These are phyloP conservation scores for Chymomyza procnemis DNA, from an alignment of 2,888 invertebrate species.

Conservation along the genomic window DNA sequence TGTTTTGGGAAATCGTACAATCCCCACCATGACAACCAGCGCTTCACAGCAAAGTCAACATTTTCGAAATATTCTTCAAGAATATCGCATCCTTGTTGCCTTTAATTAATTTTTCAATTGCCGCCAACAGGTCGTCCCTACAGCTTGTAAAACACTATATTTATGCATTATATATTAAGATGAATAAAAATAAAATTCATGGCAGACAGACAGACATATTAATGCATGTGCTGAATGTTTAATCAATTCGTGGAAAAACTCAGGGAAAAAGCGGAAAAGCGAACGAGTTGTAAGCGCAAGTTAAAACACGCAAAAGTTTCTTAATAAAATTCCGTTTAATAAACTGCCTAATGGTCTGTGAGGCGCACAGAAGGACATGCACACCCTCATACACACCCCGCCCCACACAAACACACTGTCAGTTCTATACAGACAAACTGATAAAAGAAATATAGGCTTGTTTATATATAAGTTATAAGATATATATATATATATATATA, in stretches of 20 bases:
- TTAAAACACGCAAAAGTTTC: conserved; percentile 44
- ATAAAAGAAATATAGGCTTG: neutral
- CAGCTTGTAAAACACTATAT: no score
- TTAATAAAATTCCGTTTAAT: conserved; percentile 53
- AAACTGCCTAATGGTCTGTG: conserved; percentile 35
- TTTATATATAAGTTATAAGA: conserved; percentile 17
- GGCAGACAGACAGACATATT: conserved; percentile 11
- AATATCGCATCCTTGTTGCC: no score
- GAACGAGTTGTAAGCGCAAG: neutral
- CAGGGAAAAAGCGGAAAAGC: neutral
- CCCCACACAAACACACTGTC: conserved; percentile 7
- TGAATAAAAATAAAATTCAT: conserved; percentile 7
- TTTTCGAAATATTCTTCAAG: no score
- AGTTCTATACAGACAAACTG: conserved; percentile 12
- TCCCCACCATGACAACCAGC: no score
- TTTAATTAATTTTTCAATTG: no score
- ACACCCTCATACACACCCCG: conserved; percentile 4
- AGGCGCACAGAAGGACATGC: neutral
- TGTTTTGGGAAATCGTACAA: no score
- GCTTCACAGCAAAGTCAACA: no score
- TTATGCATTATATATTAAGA: neutral
- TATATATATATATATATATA: no score
- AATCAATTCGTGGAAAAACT: conserved; percentile 10
- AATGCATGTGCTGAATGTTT: conserved; percentile 18
- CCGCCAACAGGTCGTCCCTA: no score